Conservation (phyloP, 2,113 vertebrate genomes). For the Verasper variegatus region DNA sequence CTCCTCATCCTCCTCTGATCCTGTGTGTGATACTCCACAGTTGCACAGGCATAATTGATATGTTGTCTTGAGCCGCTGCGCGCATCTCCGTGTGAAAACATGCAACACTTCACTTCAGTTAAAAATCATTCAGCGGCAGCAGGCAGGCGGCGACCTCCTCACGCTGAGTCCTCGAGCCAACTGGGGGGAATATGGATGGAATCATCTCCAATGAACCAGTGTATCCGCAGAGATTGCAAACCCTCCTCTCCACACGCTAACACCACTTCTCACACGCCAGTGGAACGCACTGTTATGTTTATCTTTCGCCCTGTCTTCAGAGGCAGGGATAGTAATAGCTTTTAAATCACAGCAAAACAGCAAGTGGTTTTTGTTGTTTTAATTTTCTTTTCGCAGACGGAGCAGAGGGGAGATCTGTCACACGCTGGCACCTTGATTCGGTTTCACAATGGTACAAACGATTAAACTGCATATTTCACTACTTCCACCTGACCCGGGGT, state of each 20-base stretch:
- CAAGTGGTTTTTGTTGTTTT: neutral
- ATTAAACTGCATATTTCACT: conserved; percentile 40
- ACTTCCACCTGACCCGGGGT: conserved; percentile 33
- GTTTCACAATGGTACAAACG: conserved; percentile 29
- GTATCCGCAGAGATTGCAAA: conserved; percentile 39
- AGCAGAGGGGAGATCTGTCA: conserved; percentile 36
- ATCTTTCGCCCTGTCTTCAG: conserved; percentile 28
- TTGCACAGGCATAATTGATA: conserved; percentile 30
- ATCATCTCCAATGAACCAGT: conserved; percentile 33
- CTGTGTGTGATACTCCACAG: conserved; percentile 10
- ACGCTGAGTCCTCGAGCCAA: conserved; percentile 4
- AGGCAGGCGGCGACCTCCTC: conserved; percentile 1
- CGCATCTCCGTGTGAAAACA: conserved; percentile 18
- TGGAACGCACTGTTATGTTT: conserved; percentile 26
- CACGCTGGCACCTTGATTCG: conserved; percentile 37
- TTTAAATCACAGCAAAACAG: conserved; percentile 53
- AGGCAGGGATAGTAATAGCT: conserved; percentile 39
- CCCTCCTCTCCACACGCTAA: conserved; percentile 22
- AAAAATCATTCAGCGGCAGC: conserved; percentile 22
- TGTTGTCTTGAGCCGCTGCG: conserved; percentile 35
- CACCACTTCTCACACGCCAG: conserved; percentile 27
- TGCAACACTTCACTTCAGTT: conserved; percentile 13
- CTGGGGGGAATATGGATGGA: conserved; percentile 34
- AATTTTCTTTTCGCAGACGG: conserved; percentile 10
- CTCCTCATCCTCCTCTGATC: neutral